Evolutionary conservation across 2,113 vertebrate genomes (phyloP).

Genomic region (Colossoma macropomum): DNA sequence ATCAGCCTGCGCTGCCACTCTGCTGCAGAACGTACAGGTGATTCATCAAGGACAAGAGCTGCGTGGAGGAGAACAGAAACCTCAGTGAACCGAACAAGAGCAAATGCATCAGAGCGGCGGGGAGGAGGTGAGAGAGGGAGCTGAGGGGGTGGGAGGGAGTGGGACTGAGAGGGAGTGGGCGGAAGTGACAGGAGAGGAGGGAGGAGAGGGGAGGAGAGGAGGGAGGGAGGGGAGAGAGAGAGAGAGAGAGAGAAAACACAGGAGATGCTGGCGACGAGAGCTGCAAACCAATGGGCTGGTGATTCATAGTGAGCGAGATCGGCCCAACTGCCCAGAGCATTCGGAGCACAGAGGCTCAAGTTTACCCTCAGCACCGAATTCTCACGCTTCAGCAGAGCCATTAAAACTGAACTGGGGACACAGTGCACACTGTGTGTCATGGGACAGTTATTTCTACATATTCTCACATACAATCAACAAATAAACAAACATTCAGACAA

Average conservation of each 20-base stretch:
- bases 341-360: not conserved
- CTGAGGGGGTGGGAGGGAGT: conserved; percentile 40
- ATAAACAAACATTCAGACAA: not conserved
- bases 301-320: conserved; percentile 51
- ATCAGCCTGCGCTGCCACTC: conserved; percentile 17
- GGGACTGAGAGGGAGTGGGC: conserved; percentile 53
- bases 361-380: not conserved
- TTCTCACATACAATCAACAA: not conserved
- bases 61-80: conserved; percentile 19
- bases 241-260: conserved; percentile 40
- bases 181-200: conserved; percentile 58
- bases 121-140: conserved; percentile 41
- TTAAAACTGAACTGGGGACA: not conserved
- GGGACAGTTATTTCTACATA: not conserved
- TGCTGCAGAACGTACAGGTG: conserved; percentile 44
- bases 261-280: conserved; percentile 43
- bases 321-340: conserved; percentile 12
- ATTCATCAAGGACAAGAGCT: conserved; percentile 44
- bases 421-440: not conserved
- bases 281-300: conserved; percentile 51
- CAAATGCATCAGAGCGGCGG: conserved; percentile 18
- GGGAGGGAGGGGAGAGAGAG: conserved; percentile 14
- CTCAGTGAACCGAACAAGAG: conserved; percentile 37
- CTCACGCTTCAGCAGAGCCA: not conserved
- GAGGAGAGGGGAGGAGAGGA: conserved; percentile 1